Evolutionary conservation across 1,140 invertebrate species (phyloP).

Genomic region (Atta texana): DNA sequence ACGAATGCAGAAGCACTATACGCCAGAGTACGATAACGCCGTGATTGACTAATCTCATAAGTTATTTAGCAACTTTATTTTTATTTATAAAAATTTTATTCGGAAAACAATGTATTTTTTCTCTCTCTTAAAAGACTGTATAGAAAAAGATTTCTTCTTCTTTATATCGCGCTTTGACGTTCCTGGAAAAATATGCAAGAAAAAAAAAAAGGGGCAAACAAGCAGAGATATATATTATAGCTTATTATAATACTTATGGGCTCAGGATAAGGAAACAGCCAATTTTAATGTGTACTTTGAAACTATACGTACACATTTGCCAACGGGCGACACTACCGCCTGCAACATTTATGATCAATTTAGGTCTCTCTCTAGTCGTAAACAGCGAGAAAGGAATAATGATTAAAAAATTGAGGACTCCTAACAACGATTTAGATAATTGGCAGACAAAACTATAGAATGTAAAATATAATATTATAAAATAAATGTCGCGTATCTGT

Average conservation of each 20-base stretch:
- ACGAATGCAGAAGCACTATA: conserved; percentile 22
- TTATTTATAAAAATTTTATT: conserved; percentile 3
- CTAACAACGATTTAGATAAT: conserved; percentile 30
- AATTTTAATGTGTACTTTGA: conserved; percentile 69
- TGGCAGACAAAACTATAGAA: neutral
- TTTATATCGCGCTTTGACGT: conserved; percentile 26
- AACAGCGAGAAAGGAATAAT: conserved; percentile 38
- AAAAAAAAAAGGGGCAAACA: conserved; percentile 48
- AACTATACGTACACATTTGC: conserved; percentile 87
- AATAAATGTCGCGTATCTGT: neutral
- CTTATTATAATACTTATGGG: conserved; percentile 63
- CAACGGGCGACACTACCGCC: conserved; percentile 86
- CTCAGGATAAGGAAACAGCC: conserved; percentile 46
- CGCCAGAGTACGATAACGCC: conserved; percentile 31
- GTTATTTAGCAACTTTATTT: neutral
- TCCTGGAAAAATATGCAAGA: neutral
- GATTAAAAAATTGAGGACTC: conserved; percentile 37
- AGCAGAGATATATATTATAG: conserved; percentile 62
- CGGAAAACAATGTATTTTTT: neutral
- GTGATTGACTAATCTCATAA: conserved; percentile 12
- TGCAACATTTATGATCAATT: conserved; percentile 83
- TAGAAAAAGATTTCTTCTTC: neutral
- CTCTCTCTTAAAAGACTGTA: neutral
- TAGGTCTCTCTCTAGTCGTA: conserved; percentile 54
- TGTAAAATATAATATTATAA: conserved; percentile 1